phyloP scores from a whole-genome alignment of 64 coral and sea anemone genomes.

The Actinia equina region DNA sequence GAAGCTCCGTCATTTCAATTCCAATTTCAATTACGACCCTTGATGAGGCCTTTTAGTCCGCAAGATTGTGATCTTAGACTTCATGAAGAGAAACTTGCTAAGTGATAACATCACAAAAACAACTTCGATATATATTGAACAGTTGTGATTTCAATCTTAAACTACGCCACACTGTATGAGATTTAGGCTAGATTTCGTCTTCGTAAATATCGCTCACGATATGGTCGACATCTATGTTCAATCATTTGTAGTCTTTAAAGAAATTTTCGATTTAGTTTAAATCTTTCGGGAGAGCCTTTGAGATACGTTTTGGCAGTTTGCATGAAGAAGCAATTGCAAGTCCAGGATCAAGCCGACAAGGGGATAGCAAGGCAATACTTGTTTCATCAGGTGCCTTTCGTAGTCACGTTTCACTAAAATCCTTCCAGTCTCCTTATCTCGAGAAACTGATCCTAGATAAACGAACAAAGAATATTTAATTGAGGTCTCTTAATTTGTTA shows the following conservation, averaged over 20 bases:
- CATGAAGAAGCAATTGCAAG: too few relatives aligned
- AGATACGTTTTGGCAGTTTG: not conserved
- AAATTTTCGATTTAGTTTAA: too few relatives aligned
- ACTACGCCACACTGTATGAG: not conserved
- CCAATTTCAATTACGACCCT: not conserved
- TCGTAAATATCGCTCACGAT: too few relatives aligned
- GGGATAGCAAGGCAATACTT: not conserved
- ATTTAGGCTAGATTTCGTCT: not conserved
- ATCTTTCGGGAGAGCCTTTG: too few relatives aligned
- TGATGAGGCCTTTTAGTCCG: not conserved
- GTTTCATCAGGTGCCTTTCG: not conserved
- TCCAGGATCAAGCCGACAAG: not conserved
- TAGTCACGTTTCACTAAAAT: not conserved
- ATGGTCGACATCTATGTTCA: too few relatives aligned
- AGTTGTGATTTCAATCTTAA: constrained; percentile 1
- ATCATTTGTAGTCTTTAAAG: too few relatives aligned
- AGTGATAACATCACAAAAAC: not conserved
- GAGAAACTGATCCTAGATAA: not conserved
- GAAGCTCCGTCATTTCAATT: not conserved
- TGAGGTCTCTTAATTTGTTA: not conserved
- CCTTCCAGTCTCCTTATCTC: not conserved
- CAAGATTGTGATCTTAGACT: not conserved
- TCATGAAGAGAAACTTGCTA: not conserved
- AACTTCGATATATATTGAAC: constrained; percentile 13
- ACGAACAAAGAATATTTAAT: not conserved